These are phyloP conservation scores for Megaustenia siamemsis DNA, from an alignment of 2,888 invertebrate genomes.

Conservation along the genomic window DNA sequence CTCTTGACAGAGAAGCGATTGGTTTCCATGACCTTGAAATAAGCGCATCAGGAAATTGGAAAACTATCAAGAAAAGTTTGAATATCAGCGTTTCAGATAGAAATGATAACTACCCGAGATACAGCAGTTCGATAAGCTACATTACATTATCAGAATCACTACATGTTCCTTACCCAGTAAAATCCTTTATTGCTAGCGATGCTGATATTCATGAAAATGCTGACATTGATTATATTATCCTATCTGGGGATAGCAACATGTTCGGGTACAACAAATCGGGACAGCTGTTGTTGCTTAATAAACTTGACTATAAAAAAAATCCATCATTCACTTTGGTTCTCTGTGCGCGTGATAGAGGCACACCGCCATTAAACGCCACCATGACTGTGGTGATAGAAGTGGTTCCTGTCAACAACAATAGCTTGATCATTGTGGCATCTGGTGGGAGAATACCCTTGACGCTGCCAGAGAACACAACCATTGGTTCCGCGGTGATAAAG, in stretches of 20 bases:
- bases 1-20: slow-evolving; percentile 37
- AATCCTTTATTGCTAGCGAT: slow-evolving; percentile 63
- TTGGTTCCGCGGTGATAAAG: slow-evolving; percentile 51
- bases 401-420: background rate
- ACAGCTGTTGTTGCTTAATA: background rate
- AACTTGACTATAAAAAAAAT: slow-evolving; percentile 36
- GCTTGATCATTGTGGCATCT: background rate
- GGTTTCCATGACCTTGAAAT: slow-evolving; percentile 14
- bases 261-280: slow-evolving; percentile 53
- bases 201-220: slow-evolving; percentile 62
- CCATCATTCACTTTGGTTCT: slow-evolving; percentile 29
- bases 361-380: background rate
- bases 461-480: slow-evolving; percentile 59
- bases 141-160: background rate
- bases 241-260: slow-evolving; percentile 60
- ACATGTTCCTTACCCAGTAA: background rate
- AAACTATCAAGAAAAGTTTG: background rate
- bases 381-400: slow-evolving; percentile 28
- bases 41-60: background rate
- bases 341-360: slow-evolving; percentile 56
- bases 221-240: slow-evolving; percentile 62
- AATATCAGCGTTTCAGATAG: background rate
- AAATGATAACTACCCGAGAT: slow-evolving; percentile 38
- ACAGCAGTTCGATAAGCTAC: background rate
- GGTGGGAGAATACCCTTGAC: slow-evolving; percentile 29